Percentiles rank a stretch among this genome's conserved stretches.
phyloP scores from a whole-genome alignment of 2,797 vertebrate genomes.

The Semaprochilodus insignis region DNA sequence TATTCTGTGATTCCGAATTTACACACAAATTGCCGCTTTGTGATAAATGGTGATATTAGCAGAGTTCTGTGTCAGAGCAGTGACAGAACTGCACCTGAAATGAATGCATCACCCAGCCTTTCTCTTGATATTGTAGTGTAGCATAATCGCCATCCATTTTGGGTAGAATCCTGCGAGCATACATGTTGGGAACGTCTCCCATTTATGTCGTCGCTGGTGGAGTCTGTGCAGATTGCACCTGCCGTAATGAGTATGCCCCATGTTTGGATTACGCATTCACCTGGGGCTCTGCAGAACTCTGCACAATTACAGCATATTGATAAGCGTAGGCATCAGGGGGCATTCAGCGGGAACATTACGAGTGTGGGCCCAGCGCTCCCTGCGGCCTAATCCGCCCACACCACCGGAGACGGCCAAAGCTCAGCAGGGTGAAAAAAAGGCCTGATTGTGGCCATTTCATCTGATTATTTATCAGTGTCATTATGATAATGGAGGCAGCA shows the following conservation, averaged over 20 bases:
- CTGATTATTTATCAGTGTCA: constrained; percentile 79
- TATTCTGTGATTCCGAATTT: not conserved
- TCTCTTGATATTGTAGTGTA: not conserved
- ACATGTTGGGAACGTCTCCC: constrained; percentile 18
- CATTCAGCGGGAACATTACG: constrained; percentile 51
- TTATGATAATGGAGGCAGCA: constrained; percentile 82
- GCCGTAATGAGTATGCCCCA: constrained; percentile 20
- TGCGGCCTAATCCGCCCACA: constrained; percentile 56
- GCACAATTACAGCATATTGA: constrained; percentile 30
- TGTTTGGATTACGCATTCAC: constrained; percentile 16
- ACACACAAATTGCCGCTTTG: not conserved
- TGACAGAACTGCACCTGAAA: not conserved
- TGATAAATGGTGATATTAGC: constrained; percentile 2
- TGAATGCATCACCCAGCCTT: not conserved
- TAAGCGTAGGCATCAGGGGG: constrained; percentile 19
- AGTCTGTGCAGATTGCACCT: constrained; percentile 18
- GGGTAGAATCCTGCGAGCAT: not conserved
- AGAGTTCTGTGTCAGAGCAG: not conserved
- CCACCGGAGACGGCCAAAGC: constrained; percentile 39
- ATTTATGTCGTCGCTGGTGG: constrained; percentile 11
- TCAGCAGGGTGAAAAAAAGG: not conserved
- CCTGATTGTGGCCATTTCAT: constrained; percentile 57
- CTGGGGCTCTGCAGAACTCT: constrained; percentile 32
- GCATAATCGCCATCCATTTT: not conserved
- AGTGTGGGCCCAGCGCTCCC: constrained; percentile 36